These are phyloP conservation scores for Mythimna pallens DNA, from an alignment of 2,888 invertebrate genomes.

Conservation along the genomic window DNA sequence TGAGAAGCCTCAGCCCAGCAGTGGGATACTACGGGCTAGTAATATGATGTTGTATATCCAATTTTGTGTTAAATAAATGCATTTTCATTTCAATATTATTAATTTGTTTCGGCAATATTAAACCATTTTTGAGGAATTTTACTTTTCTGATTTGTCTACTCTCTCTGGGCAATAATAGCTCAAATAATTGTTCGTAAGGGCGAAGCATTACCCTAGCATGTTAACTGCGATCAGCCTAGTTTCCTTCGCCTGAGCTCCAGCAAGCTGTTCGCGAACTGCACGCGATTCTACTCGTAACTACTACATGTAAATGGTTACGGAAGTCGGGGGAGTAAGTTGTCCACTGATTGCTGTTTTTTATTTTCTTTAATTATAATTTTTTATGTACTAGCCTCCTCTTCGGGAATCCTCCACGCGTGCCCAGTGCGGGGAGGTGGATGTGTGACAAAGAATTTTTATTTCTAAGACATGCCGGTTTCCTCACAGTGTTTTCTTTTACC, in stretches of 20 bases:
- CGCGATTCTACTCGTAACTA: constrained; percentile 51
- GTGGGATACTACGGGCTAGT: too few relatives aligned
- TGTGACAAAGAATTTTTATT: background rate
- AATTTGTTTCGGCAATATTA: too few relatives aligned
- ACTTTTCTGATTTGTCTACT: background rate
- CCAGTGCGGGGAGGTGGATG: background rate
- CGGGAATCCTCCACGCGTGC: background rate
- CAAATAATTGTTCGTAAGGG: background rate
- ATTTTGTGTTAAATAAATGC: too few relatives aligned
- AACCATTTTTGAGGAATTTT: background rate
- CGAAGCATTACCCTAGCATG: constrained; percentile 9
- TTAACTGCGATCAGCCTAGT: constrained; percentile 33
- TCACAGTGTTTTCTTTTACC: too few relatives aligned
- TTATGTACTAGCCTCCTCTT: background rate
- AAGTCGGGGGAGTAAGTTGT: constrained; percentile 26
- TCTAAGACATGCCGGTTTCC: background rate
- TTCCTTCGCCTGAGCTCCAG: constrained; percentile 12
- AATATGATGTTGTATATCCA: too few relatives aligned
- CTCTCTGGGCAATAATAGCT: background rate
- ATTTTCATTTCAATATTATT: too few relatives aligned
- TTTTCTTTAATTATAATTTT: background rate
- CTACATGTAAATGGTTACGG: constrained; percentile 57
- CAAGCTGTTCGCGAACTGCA: constrained; percentile 44
- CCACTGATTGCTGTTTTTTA: constrained; percentile 1
- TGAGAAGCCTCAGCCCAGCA: too few relatives aligned